Conservation (phyloP, 2,888 invertebrate genomes). For the Mamestra brassicae region DNA sequence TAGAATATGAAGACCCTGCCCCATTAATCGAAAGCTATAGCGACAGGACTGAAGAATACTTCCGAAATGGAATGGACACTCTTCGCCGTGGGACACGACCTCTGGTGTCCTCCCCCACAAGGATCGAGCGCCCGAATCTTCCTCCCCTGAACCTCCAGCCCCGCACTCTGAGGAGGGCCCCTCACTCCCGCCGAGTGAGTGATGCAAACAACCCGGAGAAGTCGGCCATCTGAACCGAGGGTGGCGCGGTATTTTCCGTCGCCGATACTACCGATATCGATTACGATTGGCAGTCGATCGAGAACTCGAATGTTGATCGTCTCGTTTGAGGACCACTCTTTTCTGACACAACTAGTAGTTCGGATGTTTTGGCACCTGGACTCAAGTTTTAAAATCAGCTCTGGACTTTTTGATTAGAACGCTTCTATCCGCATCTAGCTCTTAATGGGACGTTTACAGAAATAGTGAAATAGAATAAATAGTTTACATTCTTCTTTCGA, state of each 20-base stretch:
- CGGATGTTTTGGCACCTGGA: constrained; percentile 40
- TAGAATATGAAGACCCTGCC: constrained; percentile 95
- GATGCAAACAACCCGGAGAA: constrained; percentile 87
- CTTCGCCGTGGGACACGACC: constrained; percentile 91
- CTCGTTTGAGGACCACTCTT: constrained; percentile 80
- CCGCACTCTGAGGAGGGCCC: constrained; percentile 88
- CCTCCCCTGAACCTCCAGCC: constrained; percentile 94
- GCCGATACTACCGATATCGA: constrained; percentile 87
- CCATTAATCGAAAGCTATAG: constrained; percentile 94
- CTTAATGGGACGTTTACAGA: constrained; percentile 35
- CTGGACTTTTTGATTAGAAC: constrained; percentile 55
- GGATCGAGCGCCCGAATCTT: constrained; percentile 95
- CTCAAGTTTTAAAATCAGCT: constrained; percentile 58
- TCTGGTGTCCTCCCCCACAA: constrained; percentile 94
- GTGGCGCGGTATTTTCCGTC: constrained; percentile 90
- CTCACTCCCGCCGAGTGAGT: constrained; percentile 88
- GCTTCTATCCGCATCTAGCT: constrained; percentile 49
- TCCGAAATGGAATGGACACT: constrained; percentile 86
- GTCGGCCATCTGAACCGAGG: constrained; percentile 89
- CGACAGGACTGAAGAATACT: constrained; percentile 86
- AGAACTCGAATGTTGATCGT: constrained; percentile 83
- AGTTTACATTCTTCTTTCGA: constrained; percentile 47
- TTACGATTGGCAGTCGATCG: constrained; percentile 85
- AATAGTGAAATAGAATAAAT: constrained; percentile 46
- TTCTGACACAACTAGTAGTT: constrained; percentile 47